These are phyloP conservation scores for Callithrix jacchus DNA, from an alignment of 2,113 vertebrate genomes.

Conservation along the genomic window DNA sequence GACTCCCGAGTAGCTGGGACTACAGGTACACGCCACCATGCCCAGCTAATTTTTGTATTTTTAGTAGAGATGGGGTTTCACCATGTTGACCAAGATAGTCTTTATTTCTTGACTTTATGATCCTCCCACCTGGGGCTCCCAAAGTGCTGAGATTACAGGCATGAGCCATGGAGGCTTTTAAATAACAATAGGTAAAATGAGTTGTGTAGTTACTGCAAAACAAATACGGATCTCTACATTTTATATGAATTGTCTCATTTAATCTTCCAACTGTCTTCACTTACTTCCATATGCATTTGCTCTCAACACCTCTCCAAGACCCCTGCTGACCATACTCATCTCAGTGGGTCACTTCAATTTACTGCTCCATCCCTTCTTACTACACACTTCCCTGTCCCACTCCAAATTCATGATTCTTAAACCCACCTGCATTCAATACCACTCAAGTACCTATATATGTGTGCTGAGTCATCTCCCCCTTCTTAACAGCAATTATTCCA, in stretches of 20 bases:
- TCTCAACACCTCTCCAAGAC: rapidly evolving
- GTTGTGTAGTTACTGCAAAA: background rate
- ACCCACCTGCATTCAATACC: background rate
- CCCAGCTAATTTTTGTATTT: too few relatives aligned
- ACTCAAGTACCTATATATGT: background rate
- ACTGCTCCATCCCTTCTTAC: background rate
- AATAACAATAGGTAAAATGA: background rate
- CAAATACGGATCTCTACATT: background rate
- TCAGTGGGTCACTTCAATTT: background rate
- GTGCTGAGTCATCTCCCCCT: background rate
- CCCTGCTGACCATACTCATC: background rate
- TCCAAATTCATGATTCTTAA: background rate
- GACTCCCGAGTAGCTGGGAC: too few relatives aligned
- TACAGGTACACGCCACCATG: too few relatives aligned
- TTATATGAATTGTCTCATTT: background rate
- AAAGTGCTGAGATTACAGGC: too few relatives aligned
- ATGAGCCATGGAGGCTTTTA: background rate
- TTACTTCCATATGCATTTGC: background rate
- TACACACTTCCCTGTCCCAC: background rate
- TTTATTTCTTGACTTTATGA: too few relatives aligned
- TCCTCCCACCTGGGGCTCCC: too few relatives aligned
- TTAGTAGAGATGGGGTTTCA: too few relatives aligned
- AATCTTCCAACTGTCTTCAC: background rate
- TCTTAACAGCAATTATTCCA: background rate
- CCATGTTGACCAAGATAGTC: too few relatives aligned